Conservation (phyloP, 2,888 invertebrate genomes). For the Ganaspis brasiliensis region DNA sequence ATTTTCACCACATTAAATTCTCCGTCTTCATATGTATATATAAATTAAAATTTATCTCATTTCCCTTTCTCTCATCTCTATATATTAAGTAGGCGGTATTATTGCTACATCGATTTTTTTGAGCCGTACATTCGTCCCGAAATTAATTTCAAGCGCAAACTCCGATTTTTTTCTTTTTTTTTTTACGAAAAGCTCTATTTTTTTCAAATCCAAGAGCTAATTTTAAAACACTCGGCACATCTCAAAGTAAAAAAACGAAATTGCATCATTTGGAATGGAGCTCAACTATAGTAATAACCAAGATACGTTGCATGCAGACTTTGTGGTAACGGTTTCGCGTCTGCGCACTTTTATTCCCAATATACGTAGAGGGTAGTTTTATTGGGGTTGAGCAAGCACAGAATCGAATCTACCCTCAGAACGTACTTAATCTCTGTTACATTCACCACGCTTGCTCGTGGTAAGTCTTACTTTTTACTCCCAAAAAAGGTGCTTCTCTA, state of each 20-base stretch:
- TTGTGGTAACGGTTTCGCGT: not conserved
- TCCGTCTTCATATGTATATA: not conserved
- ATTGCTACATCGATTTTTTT: slow-evolving; percentile 35
- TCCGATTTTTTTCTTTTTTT: not conserved
- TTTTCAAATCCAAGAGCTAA: too few species aligned
- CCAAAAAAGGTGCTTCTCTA: not conserved
- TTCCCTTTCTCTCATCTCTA: not conserved
- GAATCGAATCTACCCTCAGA: slow-evolving; percentile 26
- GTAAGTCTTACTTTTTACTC: not conserved
- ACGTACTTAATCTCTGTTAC: not conserved
- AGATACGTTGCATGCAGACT: not conserved
- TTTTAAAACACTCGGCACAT: not conserved
- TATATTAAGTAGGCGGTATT: slow-evolving; percentile 21
- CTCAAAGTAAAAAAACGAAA: not conserved
- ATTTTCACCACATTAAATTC: too few species aligned
- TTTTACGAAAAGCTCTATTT: too few species aligned
- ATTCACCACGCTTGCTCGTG: not conserved
- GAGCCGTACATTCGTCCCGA: too few species aligned
- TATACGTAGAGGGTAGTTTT: slow-evolving; percentile 34
- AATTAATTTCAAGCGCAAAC: not conserved
- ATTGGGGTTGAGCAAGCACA: slow-evolving; percentile 4
- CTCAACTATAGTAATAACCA: not conserved
- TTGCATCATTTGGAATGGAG: not conserved
- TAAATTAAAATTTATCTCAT: too few species aligned
- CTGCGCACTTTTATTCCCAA: slow-evolving; percentile 27